These are phyloP conservation scores for Hartigia nigra DNA, from an alignment of 2,888 invertebrate species.

Conservation along the genomic window DNA sequence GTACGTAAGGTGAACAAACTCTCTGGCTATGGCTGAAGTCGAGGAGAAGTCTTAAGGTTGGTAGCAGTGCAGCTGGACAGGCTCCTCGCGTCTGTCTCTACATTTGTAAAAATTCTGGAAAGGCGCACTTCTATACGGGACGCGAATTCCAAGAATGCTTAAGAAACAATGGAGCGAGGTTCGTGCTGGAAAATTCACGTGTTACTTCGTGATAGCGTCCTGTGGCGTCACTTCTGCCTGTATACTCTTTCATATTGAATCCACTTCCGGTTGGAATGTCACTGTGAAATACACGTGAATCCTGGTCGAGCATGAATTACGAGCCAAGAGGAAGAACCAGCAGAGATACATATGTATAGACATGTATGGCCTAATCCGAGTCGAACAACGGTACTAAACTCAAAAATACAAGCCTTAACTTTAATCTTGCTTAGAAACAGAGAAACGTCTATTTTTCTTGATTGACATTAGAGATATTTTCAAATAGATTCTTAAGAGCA, in stretches of 20 bases:
- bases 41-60: neutral
- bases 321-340: neutral
- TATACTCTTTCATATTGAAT: neutral
- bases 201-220: neutral
- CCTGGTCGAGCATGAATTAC: neutral
- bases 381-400: neutral
- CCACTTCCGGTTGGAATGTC: neutral
- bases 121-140: neutral
- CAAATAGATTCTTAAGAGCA: neutral
- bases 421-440: neutral
- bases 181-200: neutral
- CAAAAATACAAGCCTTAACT: neutral
- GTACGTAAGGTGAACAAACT: conserved; percentile 7
- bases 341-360: neutral
- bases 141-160: neutral
- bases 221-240: neutral
- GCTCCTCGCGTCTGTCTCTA: neutral
- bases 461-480: neutral
- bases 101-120: neutral
- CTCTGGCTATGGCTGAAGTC: neutral
- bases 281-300: neutral
- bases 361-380: neutral
- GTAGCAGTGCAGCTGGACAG: neutral
- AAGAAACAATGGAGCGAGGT: neutral
- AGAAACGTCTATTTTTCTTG: neutral